Base-by-base conservation (phyloP, 2,113 vertebrate genomes). In the Pitta sordida region DNA sequence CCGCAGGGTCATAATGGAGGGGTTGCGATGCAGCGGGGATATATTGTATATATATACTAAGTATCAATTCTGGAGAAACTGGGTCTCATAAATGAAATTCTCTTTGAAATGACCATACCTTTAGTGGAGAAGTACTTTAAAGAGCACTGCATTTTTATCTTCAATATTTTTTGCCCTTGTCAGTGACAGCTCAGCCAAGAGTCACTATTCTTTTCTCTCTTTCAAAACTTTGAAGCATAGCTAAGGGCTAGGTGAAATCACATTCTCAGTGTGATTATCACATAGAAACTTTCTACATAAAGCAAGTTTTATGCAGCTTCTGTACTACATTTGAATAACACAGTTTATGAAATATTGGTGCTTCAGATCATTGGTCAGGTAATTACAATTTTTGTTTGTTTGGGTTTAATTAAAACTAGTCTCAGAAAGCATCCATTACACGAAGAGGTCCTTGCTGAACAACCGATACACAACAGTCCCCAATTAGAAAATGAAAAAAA, bases 351-450 rank as follows among this genome's bases (percentile, higher is more conserved):
- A 94, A 92, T 67, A 85, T 26, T 55, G 46, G 49, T 79, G 34
- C 84, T 85, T 60, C 82, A 92, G 70, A 88, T 85, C 86, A 92
- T 94, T 91, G 92, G 34, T 76, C 52, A 58, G 59, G 55, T 59
- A 96, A 92, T 91, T 94, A 88, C 20, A 29, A 80, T 70, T 91
- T 94, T 96, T 93, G 62, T 86, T 96, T 96, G 56, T 86, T 92
- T 94, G 70, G 8, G 23, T 83, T 90, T 94, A 92, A 90, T 91
- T 94, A 94, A 95, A 94, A 87, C 91, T 83, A 80, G n/a, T 73
- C 59, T 90, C 5, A 0, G 71, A 96, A 96, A 93, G 43, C 37
- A 62, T 63, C 63, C 71, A 48, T 94, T 94, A 92, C 34, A 91
- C 90, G 85, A 74, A 88, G 89, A 91, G 75, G 46, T 80, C 75